phyloP scores from a whole-genome alignment of 2,888 invertebrate species.

The Piscicola geometra region DNA sequence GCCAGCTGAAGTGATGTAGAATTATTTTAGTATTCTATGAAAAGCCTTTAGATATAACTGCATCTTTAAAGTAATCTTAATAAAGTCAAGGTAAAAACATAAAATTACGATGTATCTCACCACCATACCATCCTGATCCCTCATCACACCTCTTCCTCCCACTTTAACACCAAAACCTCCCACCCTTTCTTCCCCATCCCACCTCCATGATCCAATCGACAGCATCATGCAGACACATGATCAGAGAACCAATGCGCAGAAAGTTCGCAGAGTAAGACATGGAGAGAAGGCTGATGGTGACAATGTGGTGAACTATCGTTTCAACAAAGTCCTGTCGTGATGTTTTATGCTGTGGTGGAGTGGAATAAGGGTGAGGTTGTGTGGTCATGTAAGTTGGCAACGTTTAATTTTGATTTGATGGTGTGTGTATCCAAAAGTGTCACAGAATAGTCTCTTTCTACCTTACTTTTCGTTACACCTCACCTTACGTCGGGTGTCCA shows the following conservation, averaged over 20 bases:
- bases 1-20: constrained; percentile 72
- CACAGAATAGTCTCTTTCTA: too few species aligned
- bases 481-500: constrained; percentile 74
- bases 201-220: constrained; percentile 58
- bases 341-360: background rate
- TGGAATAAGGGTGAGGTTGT: background rate
- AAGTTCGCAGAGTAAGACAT: constrained; percentile 94
- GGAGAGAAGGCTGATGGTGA: constrained; percentile 80
- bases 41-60: too few species aligned
- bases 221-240: constrained; percentile 60
- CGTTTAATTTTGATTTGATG: background rate
- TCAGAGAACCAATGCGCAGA: constrained; percentile 80
- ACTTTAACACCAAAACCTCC: background rate
- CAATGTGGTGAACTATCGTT: constrained; percentile 95
- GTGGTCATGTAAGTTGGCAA: background rate
- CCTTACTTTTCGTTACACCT: background rate
- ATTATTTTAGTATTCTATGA: background rate
- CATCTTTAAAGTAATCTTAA: too few species aligned
- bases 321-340: constrained; percentile 72
- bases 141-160: background rate
- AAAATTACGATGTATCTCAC: too few species aligned
- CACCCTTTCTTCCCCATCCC: constrained; percentile 10
- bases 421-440: background rate
- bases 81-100: too few species aligned
- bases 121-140: background rate